Base-by-base conservation (phyloP, 2,797 vertebrate species). In the Clarias pachynema region DNA sequence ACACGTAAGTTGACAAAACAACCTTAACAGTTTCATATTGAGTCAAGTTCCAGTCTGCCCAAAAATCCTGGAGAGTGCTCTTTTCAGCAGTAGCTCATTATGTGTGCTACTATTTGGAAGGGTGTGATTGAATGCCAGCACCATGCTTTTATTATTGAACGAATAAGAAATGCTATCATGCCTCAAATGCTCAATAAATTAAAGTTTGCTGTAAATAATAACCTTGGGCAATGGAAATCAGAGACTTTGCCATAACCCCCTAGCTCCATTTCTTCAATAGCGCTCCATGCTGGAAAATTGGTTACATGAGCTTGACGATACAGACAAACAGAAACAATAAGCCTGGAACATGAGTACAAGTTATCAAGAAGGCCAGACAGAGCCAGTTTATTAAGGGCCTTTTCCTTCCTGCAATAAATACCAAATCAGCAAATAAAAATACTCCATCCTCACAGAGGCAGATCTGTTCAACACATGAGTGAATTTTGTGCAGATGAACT, bases 381-480 rank as follows among this genome's bases (percentile, higher is more conserved):
- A 91, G 87, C 82, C 79, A 53, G 78, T 90, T 86, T 91, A 94
- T 94, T 91, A 94, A 94, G 94, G 91, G 49, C 9, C 14, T 88
- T 87, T 93, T 94, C 86, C 92, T 92, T 93, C 92, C 88, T 90
- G 91, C 91, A 89, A 92, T 94, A 94, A 94, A 95, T 93, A 93
- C 91, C 91, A 92, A 87, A 89, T 86, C 81, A 88, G 81, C 91
- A 90, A 94, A 92, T 93, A 93, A 93, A 89, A 91, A 73, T 85
- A 86, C 83, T 82, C 29, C 26, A 66, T 57, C 86, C 84, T 87
- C 82, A 26, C 84, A 26, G 22, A 63, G 80, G 89, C 84, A 90
- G 91, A 92, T 94, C 92, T 95, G 95, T 89, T 89, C 85, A 81
- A 88, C 94, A 94, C 91, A 93, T 95, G 94, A 95, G 53, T 63